Base-by-base conservation (phyloP, 2,113 vertebrate species). In the Cyanoliseus patagonus region DNA sequence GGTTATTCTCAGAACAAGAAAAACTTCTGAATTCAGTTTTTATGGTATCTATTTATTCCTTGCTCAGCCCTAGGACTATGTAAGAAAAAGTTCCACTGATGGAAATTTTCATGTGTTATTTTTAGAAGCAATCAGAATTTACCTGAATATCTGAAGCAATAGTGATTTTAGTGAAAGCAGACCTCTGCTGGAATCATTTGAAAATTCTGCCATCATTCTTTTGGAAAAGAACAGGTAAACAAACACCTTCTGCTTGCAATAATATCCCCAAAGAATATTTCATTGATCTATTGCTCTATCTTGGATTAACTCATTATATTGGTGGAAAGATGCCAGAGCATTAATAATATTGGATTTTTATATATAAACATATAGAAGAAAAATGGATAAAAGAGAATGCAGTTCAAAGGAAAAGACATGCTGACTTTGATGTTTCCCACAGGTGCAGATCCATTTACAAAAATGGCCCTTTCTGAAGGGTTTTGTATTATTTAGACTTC, bases 401-500 rank as follows among this genome's bases (percentile, higher is more conserved):
- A 92, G 96, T 95, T 97, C 96, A 97, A 95, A 97, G 94, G 66
- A 92, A 86, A 72, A 82, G 44, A 46, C 78, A 83, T 62, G 23
- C 35, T 95, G 85, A 68, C 94, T 97, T 96, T 97, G 91, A 96
- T 94, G 83, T 95, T 95, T 96, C 55, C 88, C 86, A 95, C 61
- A 88, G 93, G 90, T 91, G 78, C 75, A 95, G 83, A 95, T 93
- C 72, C 72, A 91, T 95, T 97, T 96, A 73, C 73, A 82, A 85
- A 22, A 4, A 93, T 49, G 16, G n/a, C 17, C 3, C n/a, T 75
- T 89, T 88, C 80, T 93, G 87, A 81, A 83, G n/a, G 8, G 5
- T 8, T 80, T 74, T 94, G 35, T 75, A 41, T 89, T 91, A 92
- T 88, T 96, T 85, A 94, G 80, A 53, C 46, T 93, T 84, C n/a